A percentile compares a stretch with the other conserved stretches of the same genome.
Conservation (phyloP, 2,888 invertebrate genomes). For the Lepeophtheirus nordmannii region DNA sequence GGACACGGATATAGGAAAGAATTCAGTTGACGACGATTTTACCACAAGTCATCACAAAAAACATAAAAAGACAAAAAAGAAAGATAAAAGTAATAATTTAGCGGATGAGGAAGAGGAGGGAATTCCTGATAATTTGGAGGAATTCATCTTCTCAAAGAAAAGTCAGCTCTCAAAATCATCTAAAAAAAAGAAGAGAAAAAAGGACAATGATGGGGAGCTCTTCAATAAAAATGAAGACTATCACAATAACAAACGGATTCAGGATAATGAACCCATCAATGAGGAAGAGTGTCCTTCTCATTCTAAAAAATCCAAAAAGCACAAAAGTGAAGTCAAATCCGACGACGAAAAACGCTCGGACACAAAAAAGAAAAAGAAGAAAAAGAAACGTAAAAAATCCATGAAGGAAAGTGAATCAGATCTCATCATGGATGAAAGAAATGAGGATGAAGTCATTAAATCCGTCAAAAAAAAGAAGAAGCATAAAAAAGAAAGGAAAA, state of each 20-base stretch:
- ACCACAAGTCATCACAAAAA: not conserved
- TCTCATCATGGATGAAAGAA: no score
- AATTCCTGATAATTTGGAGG: not conserved
- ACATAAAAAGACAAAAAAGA: slow-evolving; percentile 16
- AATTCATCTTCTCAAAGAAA: not conserved
- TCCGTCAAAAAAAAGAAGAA: no score
- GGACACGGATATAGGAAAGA: no score
- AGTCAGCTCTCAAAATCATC: not conserved
- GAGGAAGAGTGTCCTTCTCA: no score
- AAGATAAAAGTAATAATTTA: not conserved
- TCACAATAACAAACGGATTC: not conserved
- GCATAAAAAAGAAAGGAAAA: slow-evolving; percentile 3
- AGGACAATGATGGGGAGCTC: not conserved
- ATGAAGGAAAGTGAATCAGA: no score
- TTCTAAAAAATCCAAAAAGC: not conserved
- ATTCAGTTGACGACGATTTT: no score
- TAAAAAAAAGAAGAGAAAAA: slow-evolving; percentile 17
- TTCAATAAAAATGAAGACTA: not conserved
- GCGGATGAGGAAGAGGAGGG: not conserved
- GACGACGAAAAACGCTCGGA: not conserved
- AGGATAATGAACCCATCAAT: no score
- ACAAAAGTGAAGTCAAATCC: not conserved
- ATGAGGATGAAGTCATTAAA: no score
- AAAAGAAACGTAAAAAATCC: not conserved
- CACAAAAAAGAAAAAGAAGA: not conserved